Conservation (phyloP, 2,113 vertebrate species). For the Danionella cerebrum region DNA sequence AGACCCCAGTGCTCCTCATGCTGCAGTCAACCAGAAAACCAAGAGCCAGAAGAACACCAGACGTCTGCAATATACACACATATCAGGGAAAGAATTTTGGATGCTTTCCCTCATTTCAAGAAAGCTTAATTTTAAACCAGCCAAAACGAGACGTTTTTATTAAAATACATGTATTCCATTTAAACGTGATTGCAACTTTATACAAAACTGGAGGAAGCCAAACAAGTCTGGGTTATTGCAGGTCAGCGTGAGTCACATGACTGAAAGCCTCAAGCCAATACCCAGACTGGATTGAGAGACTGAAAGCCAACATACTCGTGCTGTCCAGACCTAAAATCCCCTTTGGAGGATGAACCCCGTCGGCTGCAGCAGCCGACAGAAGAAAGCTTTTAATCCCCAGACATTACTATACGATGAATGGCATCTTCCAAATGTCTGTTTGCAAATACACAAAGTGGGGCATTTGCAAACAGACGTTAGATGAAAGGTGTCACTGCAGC, state of each 20-base stretch:
- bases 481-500: slow-evolving; percentile 10
- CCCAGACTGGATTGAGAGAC: slow-evolving; percentile 14
- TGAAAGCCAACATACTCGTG: background rate
- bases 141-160: too few species aligned
- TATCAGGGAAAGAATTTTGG: background rate
- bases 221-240: slow-evolving; percentile 9
- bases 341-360: slow-evolving; percentile 17
- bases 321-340: slow-evolving; percentile 25
- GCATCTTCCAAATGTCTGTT: slow-evolving; percentile 14
- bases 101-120: background rate
- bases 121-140: background rate
- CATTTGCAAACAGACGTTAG: slow-evolving; percentile 12
- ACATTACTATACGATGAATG: slow-evolving; percentile 9
- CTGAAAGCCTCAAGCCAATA: background rate
- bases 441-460: slow-evolving; percentile 10
- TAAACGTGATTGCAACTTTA: background rate
- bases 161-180: background rate
- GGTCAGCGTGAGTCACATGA: slow-evolving; percentile 23
- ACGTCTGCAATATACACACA: background rate
- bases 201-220: background rate
- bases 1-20: slow-evolving; percentile 12
- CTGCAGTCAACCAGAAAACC: slow-evolving; percentile 33
- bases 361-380: background rate
- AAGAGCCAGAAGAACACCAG: slow-evolving; percentile 8
- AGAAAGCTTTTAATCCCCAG: slow-evolving; percentile 26